These are phyloP conservation scores for Paedocypris micromegethes DNA, from an alignment of 2,797 vertebrate genomes.

Conservation along the genomic window DNA sequence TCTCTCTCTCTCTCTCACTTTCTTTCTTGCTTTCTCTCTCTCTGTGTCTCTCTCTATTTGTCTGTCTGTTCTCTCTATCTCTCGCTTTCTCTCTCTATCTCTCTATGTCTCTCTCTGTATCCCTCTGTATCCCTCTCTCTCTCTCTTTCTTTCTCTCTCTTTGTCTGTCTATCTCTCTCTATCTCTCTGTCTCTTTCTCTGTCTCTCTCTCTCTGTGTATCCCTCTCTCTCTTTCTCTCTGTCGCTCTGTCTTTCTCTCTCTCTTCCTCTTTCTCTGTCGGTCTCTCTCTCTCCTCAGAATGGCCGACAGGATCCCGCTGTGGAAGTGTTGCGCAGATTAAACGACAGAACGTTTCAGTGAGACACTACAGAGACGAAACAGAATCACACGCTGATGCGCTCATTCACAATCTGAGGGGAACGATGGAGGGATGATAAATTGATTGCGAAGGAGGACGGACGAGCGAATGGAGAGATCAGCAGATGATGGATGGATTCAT, in stretches of 20 bases:
- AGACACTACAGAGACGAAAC: no score
- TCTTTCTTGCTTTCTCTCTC: constrained; percentile 24
- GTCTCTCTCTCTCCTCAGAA: no score
- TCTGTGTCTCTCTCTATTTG: constrained; percentile 12
- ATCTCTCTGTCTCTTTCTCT: no score
- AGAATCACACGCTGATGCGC: no score
- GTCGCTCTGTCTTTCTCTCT: constrained; percentile 5
- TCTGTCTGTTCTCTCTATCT: not conserved
- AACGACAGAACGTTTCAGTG: no score
- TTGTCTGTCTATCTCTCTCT: constrained; percentile 21
- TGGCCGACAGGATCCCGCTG: no score
- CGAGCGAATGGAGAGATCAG: no score
- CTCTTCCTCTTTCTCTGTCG: constrained; percentile 22
- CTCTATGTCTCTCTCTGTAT: not conserved
- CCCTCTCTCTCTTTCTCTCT: constrained; percentile 16
- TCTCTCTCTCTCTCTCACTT: not conserved
- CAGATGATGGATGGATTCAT: no score
- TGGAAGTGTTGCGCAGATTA: no score
- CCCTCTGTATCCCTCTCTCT: constrained; percentile 9
- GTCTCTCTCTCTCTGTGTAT: not conserved
- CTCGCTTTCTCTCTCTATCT: constrained; percentile 15
- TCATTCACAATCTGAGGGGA: no score
- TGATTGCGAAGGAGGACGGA: no score
- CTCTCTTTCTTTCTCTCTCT: not conserved
- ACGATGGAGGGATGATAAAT: no score